These are phyloP conservation scores for Carassius carassius DNA, from an alignment of 2,113 vertebrate species.

Conservation along the genomic window DNA sequence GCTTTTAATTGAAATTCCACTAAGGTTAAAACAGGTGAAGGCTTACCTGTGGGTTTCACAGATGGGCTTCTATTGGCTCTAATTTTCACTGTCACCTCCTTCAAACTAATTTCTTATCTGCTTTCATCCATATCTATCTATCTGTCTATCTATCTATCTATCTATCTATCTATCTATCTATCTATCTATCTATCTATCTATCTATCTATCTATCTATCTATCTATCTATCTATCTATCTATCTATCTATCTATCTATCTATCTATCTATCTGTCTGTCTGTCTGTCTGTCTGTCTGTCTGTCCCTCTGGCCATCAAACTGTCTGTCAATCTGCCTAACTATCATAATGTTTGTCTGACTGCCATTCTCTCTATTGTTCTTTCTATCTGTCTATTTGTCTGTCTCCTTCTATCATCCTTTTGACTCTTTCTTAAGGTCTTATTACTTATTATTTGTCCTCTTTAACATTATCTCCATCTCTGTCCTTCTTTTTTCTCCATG, in stretches of 20 bases:
- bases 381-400: neutral
- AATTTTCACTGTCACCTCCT: conserved; percentile 8
- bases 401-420: neutral
- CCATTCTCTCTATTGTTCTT: no score
- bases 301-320: neutral
- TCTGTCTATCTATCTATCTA: neutral
- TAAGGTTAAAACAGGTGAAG: conserved; percentile 14
- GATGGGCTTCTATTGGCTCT: conserved; percentile 30
- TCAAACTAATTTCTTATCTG: conserved; percentile 13
- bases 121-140: neutral
- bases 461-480: neutral
- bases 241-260: neutral
- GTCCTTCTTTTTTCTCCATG: neutral
- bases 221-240: neutral
- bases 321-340: neutral
- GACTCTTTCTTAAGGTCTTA: neutral
- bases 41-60: conserved; percentile 46
- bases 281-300: neutral
- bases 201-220: no score
- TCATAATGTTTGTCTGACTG: neutral
- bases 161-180: neutral
- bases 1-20: conserved; percentile 41
- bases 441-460: neutral
- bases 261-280: neutral
- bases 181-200: neutral